Conservation (phyloP, 2,113 vertebrate genomes). For the Pituophis catenifer region DNA sequence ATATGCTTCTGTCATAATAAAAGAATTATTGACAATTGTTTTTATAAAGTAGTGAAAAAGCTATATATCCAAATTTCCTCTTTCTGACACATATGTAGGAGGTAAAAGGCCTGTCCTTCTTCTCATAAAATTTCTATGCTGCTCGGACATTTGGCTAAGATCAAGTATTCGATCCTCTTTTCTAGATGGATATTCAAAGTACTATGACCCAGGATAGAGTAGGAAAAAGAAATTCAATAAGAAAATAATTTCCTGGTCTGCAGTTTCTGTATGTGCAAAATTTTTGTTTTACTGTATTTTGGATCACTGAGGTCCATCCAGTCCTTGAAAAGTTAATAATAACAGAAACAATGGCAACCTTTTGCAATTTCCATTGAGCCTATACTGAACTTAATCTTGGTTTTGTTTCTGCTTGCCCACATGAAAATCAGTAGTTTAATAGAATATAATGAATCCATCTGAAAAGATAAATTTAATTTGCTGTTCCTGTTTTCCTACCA, state of each 20-base stretch:
- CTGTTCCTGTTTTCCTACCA: background rate
- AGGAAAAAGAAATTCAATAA: background rate
- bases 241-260: background rate
- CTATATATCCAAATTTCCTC: background rate
- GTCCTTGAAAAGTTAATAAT: background rate
- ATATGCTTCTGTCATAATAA: conserved; percentile 5
- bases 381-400: background rate
- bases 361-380: background rate
- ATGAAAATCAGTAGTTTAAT: background rate
- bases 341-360: background rate
- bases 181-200: background rate
- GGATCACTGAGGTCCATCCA: background rate
- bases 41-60: background rate
- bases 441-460: background rate
- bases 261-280: background rate
- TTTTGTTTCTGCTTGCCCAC: background rate
- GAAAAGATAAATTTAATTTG: background rate
- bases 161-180: background rate
- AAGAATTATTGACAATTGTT: conserved; percentile 1
- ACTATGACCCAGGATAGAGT: background rate
- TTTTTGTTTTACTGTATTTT: background rate
- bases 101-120: background rate
- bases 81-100: background rate
- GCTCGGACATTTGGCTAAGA: background rate
- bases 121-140: background rate